Evolutionary conservation across 1,140 invertebrate genomes (phyloP).

Genomic region (Euglossa dilemma): DNA sequence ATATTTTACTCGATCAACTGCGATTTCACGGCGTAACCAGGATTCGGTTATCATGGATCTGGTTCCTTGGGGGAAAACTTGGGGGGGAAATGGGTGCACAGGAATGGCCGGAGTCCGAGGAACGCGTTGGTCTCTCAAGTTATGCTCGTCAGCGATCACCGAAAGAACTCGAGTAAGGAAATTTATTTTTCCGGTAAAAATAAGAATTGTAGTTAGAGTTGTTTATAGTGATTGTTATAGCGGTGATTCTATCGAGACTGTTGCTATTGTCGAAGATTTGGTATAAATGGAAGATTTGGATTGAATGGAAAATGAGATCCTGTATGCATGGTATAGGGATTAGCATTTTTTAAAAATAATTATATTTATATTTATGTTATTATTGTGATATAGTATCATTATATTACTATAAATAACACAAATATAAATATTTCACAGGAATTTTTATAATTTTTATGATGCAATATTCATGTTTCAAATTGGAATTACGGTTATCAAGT

Average conservation of each 20-base stretch:
- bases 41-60: not conserved
- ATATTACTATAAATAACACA: no score
- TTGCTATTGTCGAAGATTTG: not conserved
- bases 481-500: not conserved
- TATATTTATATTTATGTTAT: not conserved
- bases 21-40: not conserved
- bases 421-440: no score
- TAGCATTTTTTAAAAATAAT: not conserved
- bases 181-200: not conserved
- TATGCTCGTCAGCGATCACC: not conserved
- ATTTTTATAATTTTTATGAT: no score
- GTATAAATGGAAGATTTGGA: not conserved
- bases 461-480: not conserved
- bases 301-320: not conserved
- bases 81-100: not conserved
- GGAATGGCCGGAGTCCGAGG: not conserved
- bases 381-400: no score
- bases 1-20: conserved; percentile 10
- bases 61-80: no score
- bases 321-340: not conserved
- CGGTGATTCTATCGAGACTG: not conserved
- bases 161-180: no score
- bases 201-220: not conserved
- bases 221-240: not conserved
- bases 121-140: not conserved